Base-by-base conservation (phyloP, 2,888 invertebrate genomes). In the Meiosimyza platycephala region DNA sequence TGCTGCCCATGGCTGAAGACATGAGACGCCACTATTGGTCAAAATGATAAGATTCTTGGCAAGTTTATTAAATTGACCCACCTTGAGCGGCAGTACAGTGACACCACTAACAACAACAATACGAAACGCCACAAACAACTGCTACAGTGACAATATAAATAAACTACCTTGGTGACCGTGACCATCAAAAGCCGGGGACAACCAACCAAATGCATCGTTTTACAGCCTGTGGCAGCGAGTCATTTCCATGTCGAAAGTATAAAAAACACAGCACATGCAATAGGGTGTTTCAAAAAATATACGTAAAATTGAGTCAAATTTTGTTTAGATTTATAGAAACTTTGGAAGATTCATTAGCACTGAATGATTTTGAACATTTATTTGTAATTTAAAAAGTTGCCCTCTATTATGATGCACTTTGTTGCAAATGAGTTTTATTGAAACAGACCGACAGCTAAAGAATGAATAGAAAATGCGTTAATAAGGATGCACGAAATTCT, bases 161-260 rank as follows among this genome's bases (percentile, higher is more conserved):
- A 68, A 22, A 22, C 67, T 51, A 48, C 51, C 66, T 50, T 50
- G 51, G 54, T 74, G 67, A 68, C 68, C 72, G 52, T 73, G 75
- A 71, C 73, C 72, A 65, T 73, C 71, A 69, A 72, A 72, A 52
- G 28, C 40, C 47, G 64, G n/a, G 57, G 63, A 48, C 50, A 33
- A 54, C n/a, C 47, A 40, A 47, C 48, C 63, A 63, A 63, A 22
- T n/a, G 52, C 28, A 66, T 63, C 48, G 33, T 48, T 16, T 50
- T 48, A 50, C 50, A 33, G 28, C 63, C 16, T 48, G 50, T 18
- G 18, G 11, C 50, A 12, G 33, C 9, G 22, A 33, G 15, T 22
- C 7, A 51, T 22, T 65, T 28, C 52, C 65, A 65, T 63, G 72
- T 71, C 59, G 50, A 52, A 70, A 71, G 52, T 52, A 60, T 73